Percentiles rank a stretch among this genome's conserved stretches.
These are phyloP conservation scores for Syngnathus acus DNA, from an alignment of 2,797 vertebrate genomes.

Conservation along the genomic window DNA sequence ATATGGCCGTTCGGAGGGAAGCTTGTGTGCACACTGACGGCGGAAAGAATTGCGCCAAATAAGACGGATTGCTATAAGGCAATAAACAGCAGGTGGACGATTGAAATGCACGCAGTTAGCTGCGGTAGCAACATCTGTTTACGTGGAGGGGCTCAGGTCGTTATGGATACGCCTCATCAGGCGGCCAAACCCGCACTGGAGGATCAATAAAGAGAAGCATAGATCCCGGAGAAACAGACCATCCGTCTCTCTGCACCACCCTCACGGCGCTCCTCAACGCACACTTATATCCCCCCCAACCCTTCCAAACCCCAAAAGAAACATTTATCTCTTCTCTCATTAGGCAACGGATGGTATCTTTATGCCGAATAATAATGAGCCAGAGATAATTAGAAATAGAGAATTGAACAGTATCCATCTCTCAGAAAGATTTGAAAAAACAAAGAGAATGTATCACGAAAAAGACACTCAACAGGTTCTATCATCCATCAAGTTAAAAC, in stretches of 20 bases:
- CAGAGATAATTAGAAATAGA: constrained; percentile 14
- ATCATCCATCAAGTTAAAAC: neutral
- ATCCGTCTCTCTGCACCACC: constrained; percentile 54
- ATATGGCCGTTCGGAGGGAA: constrained; percentile 16
- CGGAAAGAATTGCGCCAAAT: constrained; percentile 1
- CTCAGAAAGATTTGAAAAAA: neutral
- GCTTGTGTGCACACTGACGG: neutral
- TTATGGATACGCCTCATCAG: constrained; percentile 21
- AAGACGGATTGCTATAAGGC: constrained; percentile 6
- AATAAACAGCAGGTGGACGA: constrained; percentile 12
- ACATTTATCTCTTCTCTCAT: constrained; percentile 19
- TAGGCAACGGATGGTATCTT: constrained; percentile 16
- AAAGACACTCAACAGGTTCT: neutral
- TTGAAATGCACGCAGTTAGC: constrained; percentile 6
- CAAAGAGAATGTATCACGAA: neutral
- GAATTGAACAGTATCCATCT: constrained; percentile 1
- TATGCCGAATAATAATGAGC: constrained; percentile 26
- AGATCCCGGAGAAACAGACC: constrained; percentile 50
- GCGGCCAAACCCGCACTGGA: constrained; percentile 29
- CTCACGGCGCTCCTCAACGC: constrained; percentile 28
- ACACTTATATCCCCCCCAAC: constrained; percentile 30
- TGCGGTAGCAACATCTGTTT: constrained; percentile 21
- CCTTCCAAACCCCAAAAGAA: constrained; percentile 44
- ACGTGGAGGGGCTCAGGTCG: constrained; percentile 12
- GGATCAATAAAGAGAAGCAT: constrained; percentile 61